A percentile compares a stretch with the other conserved stretches of the same genome.
These are phyloP conservation scores for Eupeodes corollae DNA, from an alignment of 1,140 invertebrate genomes.

Conservation along the genomic window DNA sequence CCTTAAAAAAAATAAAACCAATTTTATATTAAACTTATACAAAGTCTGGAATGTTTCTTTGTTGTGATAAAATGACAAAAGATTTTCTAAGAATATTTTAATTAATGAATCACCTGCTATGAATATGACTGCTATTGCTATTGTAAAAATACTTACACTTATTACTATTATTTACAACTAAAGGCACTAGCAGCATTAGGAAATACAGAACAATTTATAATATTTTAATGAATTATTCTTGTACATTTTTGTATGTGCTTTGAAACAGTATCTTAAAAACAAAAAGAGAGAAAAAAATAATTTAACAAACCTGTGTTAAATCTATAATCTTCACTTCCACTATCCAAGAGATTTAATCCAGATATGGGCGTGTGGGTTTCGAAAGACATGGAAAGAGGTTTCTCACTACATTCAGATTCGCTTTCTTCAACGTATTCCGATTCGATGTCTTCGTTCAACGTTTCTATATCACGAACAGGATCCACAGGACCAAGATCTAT, in stretches of 20 bases:
- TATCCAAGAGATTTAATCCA: conserved; percentile 49
- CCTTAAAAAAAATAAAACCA: conserved; percentile 31
- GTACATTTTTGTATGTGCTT: background rate
- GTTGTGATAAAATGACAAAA: background rate
- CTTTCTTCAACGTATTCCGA: conserved; percentile 59
- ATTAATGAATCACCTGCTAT: background rate
- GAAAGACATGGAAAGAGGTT: conserved; percentile 40
- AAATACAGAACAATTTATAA: conserved; percentile 5
- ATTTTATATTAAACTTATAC: background rate
- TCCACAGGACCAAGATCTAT: conserved; percentile 37
- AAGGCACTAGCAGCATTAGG: conserved; percentile 39
- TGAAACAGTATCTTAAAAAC: background rate
- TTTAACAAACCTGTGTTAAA: conserved; percentile 41
- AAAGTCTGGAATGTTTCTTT: background rate
- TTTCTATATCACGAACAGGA: conserved; percentile 51
- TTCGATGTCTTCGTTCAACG: conserved; percentile 57
- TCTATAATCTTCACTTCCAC: conserved; percentile 50
- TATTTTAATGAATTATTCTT: background rate
- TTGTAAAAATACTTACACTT: conserved; percentile 20
- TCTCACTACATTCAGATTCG: conserved; percentile 52
- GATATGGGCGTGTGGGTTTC: conserved; percentile 42
- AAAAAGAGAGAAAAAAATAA: conserved; percentile 1
- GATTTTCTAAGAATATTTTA: background rate
- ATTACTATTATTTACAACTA: conserved; percentile 38
- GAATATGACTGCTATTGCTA: background rate